Base-by-base conservation (phyloP, 1,140 invertebrate species). In the Pseudomyrmex gracilis region DNA sequence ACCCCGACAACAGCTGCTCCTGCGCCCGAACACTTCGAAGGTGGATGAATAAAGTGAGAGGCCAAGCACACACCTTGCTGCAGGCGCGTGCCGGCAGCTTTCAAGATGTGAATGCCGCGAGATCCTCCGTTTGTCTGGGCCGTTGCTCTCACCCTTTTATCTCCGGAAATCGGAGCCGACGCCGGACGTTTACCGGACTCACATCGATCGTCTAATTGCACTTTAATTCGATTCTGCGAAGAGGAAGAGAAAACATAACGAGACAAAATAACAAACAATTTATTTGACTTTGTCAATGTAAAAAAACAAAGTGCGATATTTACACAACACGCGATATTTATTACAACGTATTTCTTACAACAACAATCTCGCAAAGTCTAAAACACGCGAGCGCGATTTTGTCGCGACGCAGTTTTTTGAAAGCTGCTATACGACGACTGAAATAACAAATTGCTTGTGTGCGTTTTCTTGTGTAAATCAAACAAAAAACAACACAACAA, bases 1-100 rank as follows among this genome's bases (percentile, higher is more conserved):
- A 73, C 82, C 89, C 82, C 84, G 90, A 84, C 88, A 93, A 93
- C 93, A 94, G 93, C 93, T 94, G 93, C 91, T 93, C 84, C 90
- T 80, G 88, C 89, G 67, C 88, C 90, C 87, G 85, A 83, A 84
- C 85, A 90, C 88, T 34, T 34, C 87, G 87, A 89, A 90, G 90
- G 85, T 88, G 83, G 87, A 90, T 89, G 88, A 90, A 90, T 91
- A 90, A 89, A 92, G 91, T 91, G 91, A 91, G 91, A 92, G 91
- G 91, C 34, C 34, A 34, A 34, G 34, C 34, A 34, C 91, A 89
- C 91, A 92, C 91, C 91, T 92, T 92, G 91, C 91, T 90, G 84
- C 87, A 92, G 90, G 92, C 91, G 92, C 91, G 92, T 92, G 91
- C 91, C 92, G 87, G 87, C 92, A 90, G 88, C 91, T 91, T 93